phyloP scores from a whole-genome alignment of 2,113 vertebrate species.

The Limanda limanda region DNA sequence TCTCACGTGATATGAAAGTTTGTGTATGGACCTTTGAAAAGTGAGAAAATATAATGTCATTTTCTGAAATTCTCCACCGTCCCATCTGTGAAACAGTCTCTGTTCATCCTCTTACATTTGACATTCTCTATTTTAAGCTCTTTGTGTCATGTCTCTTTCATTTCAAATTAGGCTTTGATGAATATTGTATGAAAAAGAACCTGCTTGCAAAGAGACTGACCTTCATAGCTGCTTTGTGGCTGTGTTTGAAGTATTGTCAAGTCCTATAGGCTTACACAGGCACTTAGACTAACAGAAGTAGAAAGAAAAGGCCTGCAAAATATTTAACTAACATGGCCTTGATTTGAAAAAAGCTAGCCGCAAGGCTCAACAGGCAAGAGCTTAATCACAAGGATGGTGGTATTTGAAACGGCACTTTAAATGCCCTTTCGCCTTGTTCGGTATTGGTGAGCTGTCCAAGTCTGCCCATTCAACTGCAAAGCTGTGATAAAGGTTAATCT shows the following conservation, averaged over 20 bases:
- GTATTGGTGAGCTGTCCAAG: slow-evolving; percentile 75
- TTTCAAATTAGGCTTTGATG: slow-evolving; percentile 79
- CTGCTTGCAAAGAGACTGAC: slow-evolving; percentile 67
- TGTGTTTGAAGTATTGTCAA: slow-evolving; percentile 71
- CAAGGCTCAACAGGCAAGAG: slow-evolving; percentile 57
- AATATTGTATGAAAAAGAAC: slow-evolving; percentile 79
- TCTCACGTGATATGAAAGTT: slow-evolving; percentile 12
- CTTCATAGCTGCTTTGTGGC: slow-evolving; percentile 70
- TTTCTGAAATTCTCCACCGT: slow-evolving; percentile 24
- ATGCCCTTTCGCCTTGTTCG: slow-evolving; percentile 74
- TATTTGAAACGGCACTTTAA: slow-evolving; percentile 68
- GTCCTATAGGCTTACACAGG: slow-evolving; percentile 58
- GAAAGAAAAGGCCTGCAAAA: slow-evolving; percentile 59
- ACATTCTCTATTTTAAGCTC: slow-evolving; percentile 67
- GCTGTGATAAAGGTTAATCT: slow-evolving; percentile 78
- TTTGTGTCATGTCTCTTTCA: slow-evolving; percentile 71
- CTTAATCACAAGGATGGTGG: slow-evolving; percentile 67
- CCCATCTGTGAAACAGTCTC: slow-evolving; percentile 32
- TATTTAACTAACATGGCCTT: slow-evolving; percentile 65
- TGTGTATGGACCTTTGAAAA: slow-evolving; percentile 12
- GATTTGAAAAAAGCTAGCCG: slow-evolving; percentile 69
- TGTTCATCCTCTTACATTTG: slow-evolving; percentile 62
- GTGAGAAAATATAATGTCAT: slow-evolving; percentile 1
- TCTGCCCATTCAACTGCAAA: slow-evolving; percentile 58
- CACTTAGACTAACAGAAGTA: slow-evolving; percentile 64